Evolutionary conservation across 2,888 invertebrate genomes (phyloP).

Genomic region (Tolmerus cingulatus): DNA sequence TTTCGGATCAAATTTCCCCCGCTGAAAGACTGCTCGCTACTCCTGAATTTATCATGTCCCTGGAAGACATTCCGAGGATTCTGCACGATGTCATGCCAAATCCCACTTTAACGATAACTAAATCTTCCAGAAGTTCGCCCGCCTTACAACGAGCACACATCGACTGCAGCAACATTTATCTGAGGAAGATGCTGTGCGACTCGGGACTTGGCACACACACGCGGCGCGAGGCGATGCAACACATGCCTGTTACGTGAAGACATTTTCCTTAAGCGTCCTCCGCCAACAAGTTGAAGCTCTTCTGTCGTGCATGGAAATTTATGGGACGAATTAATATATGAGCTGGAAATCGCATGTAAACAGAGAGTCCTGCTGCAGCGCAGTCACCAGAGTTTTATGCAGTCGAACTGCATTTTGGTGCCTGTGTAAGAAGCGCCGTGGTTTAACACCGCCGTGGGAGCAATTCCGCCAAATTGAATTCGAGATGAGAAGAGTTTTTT

Average conservation of each 20-base stretch:
- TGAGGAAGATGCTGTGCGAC: neutral
- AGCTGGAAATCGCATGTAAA: conserved; percentile 10
- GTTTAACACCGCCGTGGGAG: neutral
- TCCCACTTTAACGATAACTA: conserved; percentile 11
- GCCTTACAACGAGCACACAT: neutral
- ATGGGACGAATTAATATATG: conserved; percentile 10
- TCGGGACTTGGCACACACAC: neutral
- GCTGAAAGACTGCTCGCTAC: neutral
- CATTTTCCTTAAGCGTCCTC: neutral
- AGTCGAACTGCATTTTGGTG: neutral
- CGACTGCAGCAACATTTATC: neutral
- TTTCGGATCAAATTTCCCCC: neutral
- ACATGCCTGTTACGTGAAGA: neutral
- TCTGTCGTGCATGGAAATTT: conserved; percentile 5
- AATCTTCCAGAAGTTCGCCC: neutral
- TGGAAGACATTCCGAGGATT: neutral
- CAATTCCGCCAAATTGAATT: neutral
- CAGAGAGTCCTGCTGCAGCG: neutral
- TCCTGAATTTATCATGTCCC: neutral
- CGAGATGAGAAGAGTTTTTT: neutral
- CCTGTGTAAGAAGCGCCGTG: neutral
- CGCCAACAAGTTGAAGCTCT: conserved; percentile 19
- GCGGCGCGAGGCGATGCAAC: neutral
- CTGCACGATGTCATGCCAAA: neutral
- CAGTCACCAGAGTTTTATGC: neutral